Evolutionary conservation across 2,797 vertebrate species (phyloP).

Genomic region (Halcyon smyrnensis): DNA sequence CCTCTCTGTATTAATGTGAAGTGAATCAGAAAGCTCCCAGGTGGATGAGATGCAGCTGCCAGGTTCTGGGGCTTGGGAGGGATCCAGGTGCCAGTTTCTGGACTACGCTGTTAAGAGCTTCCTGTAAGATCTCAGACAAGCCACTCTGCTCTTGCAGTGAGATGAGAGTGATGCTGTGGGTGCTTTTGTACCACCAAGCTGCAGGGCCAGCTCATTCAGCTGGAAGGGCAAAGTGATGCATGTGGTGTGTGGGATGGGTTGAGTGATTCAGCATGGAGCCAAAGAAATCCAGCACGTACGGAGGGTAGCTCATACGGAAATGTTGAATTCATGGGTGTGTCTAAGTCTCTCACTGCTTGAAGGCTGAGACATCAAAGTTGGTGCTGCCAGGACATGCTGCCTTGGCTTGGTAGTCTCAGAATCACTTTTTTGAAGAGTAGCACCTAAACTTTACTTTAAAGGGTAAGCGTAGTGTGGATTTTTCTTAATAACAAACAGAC

Average conservation of each 20-base stretch:
- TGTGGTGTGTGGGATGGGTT: rapidly evolving
- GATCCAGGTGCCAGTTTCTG: not conserved
- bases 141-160: rapidly evolving
- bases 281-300: rapidly evolving
- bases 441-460: not conserved
- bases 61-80: not conserved
- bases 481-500: not conserved
- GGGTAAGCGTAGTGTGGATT: not conserved
- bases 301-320: not conserved
- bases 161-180: rapidly evolving
- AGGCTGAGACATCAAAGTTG: not conserved
- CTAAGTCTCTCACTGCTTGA: not conserved
- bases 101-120: not conserved
- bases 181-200: not conserved
- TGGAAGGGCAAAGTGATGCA: not conserved
- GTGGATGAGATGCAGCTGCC: not conserved
- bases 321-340: not conserved
- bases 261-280: rapidly evolving
- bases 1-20: not conserved
- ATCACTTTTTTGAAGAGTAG: not conserved
- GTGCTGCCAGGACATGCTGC: not conserved
- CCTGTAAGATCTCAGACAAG: rapidly evolving
- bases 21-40: not conserved
- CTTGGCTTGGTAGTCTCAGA: not conserved
- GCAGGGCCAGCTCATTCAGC: not conserved